Base-by-base conservation (phyloP, 1,140 invertebrate species). In the Drosophila fuyamai region DNA sequence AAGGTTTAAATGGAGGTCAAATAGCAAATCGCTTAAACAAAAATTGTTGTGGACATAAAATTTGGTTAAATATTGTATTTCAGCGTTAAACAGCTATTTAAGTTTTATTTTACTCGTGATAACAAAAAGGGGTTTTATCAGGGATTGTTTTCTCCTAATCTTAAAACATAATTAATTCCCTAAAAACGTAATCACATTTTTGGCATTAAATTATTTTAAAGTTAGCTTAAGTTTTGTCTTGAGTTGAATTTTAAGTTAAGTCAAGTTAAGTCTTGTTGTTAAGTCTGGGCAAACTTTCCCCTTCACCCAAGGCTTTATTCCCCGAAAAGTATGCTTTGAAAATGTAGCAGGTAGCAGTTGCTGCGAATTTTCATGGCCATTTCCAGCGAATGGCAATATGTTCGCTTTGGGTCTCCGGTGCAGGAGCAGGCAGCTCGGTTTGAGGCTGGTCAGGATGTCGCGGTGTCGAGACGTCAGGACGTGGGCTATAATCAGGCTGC, bases 271-370 rank as follows among this genome's bases (percentile, higher is more conserved):
- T 9, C 38, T 7, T 36, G 36, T 9, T 50, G 32, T 40, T 8
- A n/a, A 63, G 29, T 47, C 41, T 27, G 18, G 16, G 14, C 13
- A 29, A 63, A 47, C 23, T 47, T 47, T 62, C n/a, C 13, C 18
- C 36, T 14, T 5, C 16, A 32, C 27, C 14, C 32, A 44, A 46
- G 36, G 10, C 40, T 23, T 14, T 13, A 23, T 29, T 8, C 13
- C 36, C 27, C 36, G 38, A 71, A 70, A 71, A 71, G 65, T 71
- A 71, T 71, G 38, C 65, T 50, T 43, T n/a, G 32, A 5, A 48
- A 54, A 29, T 32, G n/a, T 4, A 43, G 14, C 62, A 50, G 16
- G n/a, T 6, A 43, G 14, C 62, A 50, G 16, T 44, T 12, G 14
- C 29, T 53, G 35, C 7, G 50, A 38, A 10, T 50, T 71, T 43